phyloP scores from a whole-genome alignment of 1,140 invertebrate genomes.

The Glomeris maerens region DNA sequence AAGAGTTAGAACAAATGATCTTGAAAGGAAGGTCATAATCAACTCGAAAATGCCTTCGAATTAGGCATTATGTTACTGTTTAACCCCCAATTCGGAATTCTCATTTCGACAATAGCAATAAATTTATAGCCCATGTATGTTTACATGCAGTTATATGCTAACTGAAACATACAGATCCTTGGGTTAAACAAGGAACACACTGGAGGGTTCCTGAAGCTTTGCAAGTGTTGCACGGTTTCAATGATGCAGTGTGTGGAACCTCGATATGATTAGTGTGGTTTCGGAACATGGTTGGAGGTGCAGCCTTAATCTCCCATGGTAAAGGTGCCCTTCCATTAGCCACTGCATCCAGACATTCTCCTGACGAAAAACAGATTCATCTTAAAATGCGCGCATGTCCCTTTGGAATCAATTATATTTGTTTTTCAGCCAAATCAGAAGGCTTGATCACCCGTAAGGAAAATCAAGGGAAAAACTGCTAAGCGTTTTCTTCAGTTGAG shows the following conservation, averaged over 20 bases:
- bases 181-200: slow-evolving; percentile 38
- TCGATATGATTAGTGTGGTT: slow-evolving; percentile 33
- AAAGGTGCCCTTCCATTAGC: slow-evolving; percentile 35
- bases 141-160: neutral
- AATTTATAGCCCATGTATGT: too few species aligned
- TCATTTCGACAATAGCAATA: too few species aligned
- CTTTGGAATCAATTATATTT: neutral
- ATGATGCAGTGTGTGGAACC: slow-evolving; percentile 42
- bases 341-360: slow-evolving; percentile 35
- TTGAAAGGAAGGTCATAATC: too few species aligned
- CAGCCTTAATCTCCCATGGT: slow-evolving; percentile 40
- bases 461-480: neutral
- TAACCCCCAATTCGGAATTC: too few species aligned
- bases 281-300: slow-evolving; percentile 32
- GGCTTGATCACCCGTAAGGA: neutral
- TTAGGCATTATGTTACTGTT: too few species aligned
- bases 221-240: slow-evolving; percentile 42
- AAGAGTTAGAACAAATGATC: too few species aligned
- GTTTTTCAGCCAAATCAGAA: neutral
- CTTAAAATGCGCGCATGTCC: neutral
- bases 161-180: slow-evolving; percentile 34
- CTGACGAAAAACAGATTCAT: slow-evolving; percentile 20
- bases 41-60: too few species aligned
- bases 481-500: too few species aligned
- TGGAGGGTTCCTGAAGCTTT: slow-evolving; percentile 34